Conservation (phyloP, 2,888 invertebrate genomes). For the Romanomermis culicivorax region DNA sequence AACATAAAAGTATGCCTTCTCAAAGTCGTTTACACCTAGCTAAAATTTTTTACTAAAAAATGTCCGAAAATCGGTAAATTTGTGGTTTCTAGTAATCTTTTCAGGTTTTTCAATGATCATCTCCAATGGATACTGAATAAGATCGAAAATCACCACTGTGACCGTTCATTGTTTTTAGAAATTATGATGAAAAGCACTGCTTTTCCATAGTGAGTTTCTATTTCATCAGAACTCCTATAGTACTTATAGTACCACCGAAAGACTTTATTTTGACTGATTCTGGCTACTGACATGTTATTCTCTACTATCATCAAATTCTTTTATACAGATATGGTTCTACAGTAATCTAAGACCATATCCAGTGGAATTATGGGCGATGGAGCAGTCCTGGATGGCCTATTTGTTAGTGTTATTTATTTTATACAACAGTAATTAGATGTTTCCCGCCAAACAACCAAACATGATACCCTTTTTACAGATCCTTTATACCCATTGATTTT, state of each 20-base stretch:
- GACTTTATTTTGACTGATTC: background rate
- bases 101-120: no score
- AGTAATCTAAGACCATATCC: constrained; percentile 66
- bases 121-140: no score
- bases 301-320: no score
- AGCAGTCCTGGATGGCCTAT: constrained; percentile 83
- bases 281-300: no score
- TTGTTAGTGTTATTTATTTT: constrained; percentile 63
- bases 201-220: background rate
- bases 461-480: constrained; percentile 40
- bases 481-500: constrained; percentile 77
- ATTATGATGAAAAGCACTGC: background rate
- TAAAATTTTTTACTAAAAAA: no score
- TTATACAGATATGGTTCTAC: constrained; percentile 73
- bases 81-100: no score
- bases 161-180: no score
- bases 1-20: no score
- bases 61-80: constrained; percentile 4
- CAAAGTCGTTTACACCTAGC: no score
- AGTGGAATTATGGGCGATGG: constrained; percentile 80
- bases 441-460: background rate
- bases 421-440: constrained; percentile 58
- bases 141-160: no score
- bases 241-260: background rate
- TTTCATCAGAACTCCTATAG: background rate